phyloP scores from a whole-genome alignment of 2,888 invertebrate species.

The Chrysolina oricalcia region DNA sequence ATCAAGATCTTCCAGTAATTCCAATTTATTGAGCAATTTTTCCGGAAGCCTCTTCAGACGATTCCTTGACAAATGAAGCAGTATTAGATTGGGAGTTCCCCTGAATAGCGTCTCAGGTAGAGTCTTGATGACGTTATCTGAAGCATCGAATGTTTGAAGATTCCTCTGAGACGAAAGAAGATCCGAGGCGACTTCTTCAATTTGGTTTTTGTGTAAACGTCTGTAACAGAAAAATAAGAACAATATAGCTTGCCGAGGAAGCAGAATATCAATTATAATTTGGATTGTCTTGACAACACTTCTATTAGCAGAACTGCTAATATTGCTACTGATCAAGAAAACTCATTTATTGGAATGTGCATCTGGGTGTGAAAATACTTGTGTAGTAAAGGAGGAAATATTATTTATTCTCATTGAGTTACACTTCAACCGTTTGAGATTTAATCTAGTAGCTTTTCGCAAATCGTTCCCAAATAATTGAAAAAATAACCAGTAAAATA shows the following conservation, averaged over 20 bases:
- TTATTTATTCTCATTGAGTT: too few species aligned
- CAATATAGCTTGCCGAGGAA: too few species aligned
- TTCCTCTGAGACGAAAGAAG: conserved; percentile 76
- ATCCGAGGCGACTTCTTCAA: conserved; percentile 77
- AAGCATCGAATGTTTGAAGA: conserved; percentile 80
- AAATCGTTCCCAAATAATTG: too few species aligned
- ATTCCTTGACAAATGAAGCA: conserved; percentile 81
- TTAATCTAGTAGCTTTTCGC: too few species aligned
- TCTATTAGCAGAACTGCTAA: too few species aligned
- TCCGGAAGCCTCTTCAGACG: conserved; percentile 76
- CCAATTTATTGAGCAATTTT: conserved; percentile 75
- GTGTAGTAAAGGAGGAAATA: too few species aligned
- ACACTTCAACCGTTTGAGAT: too few species aligned
- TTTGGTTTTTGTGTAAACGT: conserved; percentile 78
- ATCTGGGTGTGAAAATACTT: too few species aligned
- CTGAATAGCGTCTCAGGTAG: conserved; percentile 77
- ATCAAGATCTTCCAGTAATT: conserved; percentile 80
- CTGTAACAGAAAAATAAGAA: conserved; percentile 71
- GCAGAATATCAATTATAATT: too few species aligned
- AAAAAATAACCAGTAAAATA: conserved; percentile 52
- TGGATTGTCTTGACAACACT: too few species aligned
- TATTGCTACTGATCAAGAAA: too few species aligned
- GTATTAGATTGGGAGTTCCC: conserved; percentile 76
- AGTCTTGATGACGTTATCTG: conserved; percentile 77
- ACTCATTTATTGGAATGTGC: too few species aligned